These are phyloP conservation scores for Pluvialis apricaria DNA, from an alignment of 2,113 vertebrate species.

Conservation along the genomic window DNA sequence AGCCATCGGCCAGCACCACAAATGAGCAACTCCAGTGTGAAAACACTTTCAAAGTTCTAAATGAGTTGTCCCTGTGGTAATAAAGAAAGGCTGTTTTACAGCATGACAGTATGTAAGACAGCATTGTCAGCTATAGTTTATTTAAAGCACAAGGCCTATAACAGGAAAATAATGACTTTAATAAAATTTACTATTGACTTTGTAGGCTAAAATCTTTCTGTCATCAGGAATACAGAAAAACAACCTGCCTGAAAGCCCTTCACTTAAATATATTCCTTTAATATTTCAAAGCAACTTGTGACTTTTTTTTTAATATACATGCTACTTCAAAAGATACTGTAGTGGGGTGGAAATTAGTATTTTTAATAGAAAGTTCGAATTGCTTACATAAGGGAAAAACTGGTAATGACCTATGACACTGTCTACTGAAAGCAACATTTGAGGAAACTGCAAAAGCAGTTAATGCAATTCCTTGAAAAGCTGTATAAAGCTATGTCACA, in stretches of 20 bases:
- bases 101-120: slow-evolving; percentile 74
- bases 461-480: slow-evolving; percentile 74
- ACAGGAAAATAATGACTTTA: slow-evolving; percentile 85
- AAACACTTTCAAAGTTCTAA: slow-evolving; percentile 75
- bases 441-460: slow-evolving; percentile 70
- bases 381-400: slow-evolving; percentile 80
- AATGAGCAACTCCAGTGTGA: slow-evolving; percentile 68
- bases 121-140: slow-evolving; percentile 81
- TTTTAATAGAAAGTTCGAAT: slow-evolving; percentile 78
- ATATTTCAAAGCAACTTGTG: slow-evolving; percentile 82
- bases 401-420: slow-evolving; percentile 75
- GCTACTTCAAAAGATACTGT: slow-evolving; percentile 75
- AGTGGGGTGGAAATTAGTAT: slow-evolving; percentile 79
- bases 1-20: slow-evolving; percentile 68
- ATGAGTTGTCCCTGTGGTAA: slow-evolving; percentile 86
- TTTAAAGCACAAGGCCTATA: slow-evolving; percentile 76
- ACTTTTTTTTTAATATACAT: slow-evolving; percentile 72
- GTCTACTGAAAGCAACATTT: slow-evolving; percentile 71
- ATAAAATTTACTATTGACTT: slow-evolving; percentile 87
- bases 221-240: slow-evolving; percentile 77
- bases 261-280: slow-evolving; percentile 85
- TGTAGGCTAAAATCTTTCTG: slow-evolving; percentile 82
- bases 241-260: slow-evolving; percentile 77
- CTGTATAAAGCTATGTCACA: slow-evolving; percentile 71
- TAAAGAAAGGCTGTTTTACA: slow-evolving; percentile 91